Percentiles rank a stretch among this genome's conserved stretches.
Conservation (phyloP, 2,113 vertebrate genomes). For the Malurus cyaneus region DNA sequence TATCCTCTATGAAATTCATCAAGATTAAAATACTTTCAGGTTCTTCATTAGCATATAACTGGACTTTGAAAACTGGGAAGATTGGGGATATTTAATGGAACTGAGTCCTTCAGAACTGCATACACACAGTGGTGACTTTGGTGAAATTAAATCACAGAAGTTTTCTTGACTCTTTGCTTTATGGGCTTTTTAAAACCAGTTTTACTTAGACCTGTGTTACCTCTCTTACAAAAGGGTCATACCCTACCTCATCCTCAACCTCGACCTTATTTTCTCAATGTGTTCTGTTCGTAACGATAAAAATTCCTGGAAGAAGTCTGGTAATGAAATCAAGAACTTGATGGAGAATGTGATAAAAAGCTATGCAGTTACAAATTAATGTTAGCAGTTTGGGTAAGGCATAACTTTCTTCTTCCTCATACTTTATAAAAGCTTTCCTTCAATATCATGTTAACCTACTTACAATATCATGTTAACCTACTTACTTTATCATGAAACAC, state of each 20-base stretch:
- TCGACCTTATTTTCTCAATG: not conserved
- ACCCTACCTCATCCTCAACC: not conserved
- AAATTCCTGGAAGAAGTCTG: not conserved
- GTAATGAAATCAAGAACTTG: not conserved
- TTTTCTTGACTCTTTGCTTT: not conserved
- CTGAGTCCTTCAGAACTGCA: not conserved
- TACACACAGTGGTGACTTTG: not conserved
- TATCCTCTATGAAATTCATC: not conserved
- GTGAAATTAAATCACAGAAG: not conserved
- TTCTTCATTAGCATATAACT: not conserved
- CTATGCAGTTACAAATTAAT: not conserved
- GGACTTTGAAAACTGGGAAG: not conserved
- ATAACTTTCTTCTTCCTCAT: not conserved
- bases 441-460: not conserved
- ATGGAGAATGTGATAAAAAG: not conserved
- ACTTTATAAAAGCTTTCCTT: not conserved
- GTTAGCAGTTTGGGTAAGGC: not conserved
- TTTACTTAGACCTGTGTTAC: not conserved
- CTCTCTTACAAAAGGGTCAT: not conserved
- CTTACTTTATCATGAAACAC: not conserved
- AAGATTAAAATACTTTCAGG: not conserved
- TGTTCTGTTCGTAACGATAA: not conserved
- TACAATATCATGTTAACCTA: not conserved
- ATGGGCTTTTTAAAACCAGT: fast-evolving
- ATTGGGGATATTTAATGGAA: not conserved